Conservation (phyloP, 2,113 vertebrate genomes). For the Amphiprion percula region DNA sequence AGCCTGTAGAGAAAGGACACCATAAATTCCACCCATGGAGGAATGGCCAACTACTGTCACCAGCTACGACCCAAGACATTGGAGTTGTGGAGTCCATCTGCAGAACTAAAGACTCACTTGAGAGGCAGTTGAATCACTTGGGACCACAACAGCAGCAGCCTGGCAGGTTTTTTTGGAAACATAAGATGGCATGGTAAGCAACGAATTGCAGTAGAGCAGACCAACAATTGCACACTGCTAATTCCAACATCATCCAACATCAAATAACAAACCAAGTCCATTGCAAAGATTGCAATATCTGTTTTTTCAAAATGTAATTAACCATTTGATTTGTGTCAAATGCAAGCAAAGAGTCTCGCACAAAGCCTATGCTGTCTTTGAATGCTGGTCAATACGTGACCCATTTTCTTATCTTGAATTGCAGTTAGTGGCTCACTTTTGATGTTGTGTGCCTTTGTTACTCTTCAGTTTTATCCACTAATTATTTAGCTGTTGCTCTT, state of each 20-base stretch:
- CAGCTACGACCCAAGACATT: too few relatives aligned
- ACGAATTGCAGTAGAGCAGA: too few relatives aligned
- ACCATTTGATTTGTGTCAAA: not conserved
- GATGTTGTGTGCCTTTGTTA: not conserved
- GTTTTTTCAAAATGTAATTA: not conserved
- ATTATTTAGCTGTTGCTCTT: conserved; percentile 2
- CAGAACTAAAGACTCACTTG: too few relatives aligned
- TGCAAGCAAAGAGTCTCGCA: not conserved
- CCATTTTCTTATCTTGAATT: not conserved
- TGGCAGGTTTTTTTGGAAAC: too few relatives aligned
- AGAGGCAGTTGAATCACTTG: too few relatives aligned
- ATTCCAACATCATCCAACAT: not conserved
- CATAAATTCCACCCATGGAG: too few relatives aligned
- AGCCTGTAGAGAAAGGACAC: too few relatives aligned
- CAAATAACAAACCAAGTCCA: not conserved
- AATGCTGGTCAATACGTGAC: not conserved
- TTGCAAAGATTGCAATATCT: not conserved
- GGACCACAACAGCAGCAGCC: too few relatives aligned
- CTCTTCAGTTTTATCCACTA: not conserved
- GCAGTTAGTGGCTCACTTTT: not conserved
- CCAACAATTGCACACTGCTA: too few relatives aligned
- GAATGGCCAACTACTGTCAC: too few relatives aligned
- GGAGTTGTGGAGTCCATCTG: too few relatives aligned
- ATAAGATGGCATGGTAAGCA: too few relatives aligned
- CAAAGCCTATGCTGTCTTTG: not conserved